A percentile compares a stretch with the other conserved stretches of the same genome.
These are phyloP conservation scores for Drosophila sproati DNA, from an alignment of 1,140 invertebrate species.

Conservation along the genomic window DNA sequence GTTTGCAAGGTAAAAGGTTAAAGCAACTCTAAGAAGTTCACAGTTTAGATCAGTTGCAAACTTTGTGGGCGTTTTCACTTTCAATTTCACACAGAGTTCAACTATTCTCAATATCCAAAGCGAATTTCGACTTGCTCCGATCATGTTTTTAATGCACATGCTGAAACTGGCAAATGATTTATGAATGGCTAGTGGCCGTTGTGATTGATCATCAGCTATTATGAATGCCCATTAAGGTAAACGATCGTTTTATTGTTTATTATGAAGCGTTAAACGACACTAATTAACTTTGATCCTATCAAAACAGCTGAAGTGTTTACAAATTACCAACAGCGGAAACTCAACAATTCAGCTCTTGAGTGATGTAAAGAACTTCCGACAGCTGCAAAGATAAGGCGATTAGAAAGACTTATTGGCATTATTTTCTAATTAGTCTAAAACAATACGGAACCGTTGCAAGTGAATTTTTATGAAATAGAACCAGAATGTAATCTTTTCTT, in stretches of 20 bases:
- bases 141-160: constrained; percentile 23
- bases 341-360: constrained; percentile 17
- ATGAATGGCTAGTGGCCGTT: constrained; percentile 42
- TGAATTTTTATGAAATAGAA: no score
- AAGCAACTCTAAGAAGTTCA: constrained; percentile 21
- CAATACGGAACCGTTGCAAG: no score
- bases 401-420: neutral
- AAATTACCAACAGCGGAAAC: constrained; percentile 48
- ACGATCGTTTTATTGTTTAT: constrained; percentile 73
- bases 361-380: constrained; percentile 40
- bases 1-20: constrained; percentile 54
- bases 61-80: constrained; percentile 44
- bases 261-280: constrained; percentile 64
- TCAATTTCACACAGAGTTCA: constrained; percentile 45
- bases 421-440: neutral
- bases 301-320: constrained; percentile 53
- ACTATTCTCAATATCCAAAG: constrained; percentile 23
- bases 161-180: constrained; percentile 56
- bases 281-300: constrained; percentile 66
- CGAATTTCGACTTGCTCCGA: constrained; percentile 32
- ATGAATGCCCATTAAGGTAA: constrained; percentile 64
- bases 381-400: constrained; percentile 25
- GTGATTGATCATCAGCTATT: constrained; percentile 68
- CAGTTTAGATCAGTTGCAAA: neutral
- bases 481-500: no score